Evolutionary conservation across 2,113 vertebrate species (phyloP).

Genomic region (Plecturocebus donacophilus): DNA sequence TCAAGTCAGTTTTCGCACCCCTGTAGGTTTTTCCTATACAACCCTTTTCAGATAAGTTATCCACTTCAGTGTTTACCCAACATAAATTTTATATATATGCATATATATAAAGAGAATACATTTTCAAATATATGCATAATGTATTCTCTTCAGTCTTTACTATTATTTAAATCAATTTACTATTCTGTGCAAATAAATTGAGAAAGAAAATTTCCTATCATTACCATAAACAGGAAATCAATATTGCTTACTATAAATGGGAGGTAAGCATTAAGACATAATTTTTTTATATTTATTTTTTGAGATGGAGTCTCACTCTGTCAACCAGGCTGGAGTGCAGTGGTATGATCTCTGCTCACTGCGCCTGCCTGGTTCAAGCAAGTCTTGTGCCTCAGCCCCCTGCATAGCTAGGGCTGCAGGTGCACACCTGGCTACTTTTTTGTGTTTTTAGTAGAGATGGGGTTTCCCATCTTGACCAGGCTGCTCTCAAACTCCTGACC

Average conservation of each 20-base stretch:
- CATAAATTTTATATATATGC: not conserved
- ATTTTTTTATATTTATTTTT: too few species aligned
- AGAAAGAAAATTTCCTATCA: conserved; percentile 41
- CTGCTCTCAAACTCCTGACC: too few species aligned
- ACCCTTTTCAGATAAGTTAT: not conserved
- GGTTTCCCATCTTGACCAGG: too few species aligned
- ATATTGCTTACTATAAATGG: conserved; percentile 35
- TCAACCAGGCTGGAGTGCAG: too few species aligned
- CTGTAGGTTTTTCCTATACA: not conserved
- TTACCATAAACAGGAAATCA: conserved; percentile 48
- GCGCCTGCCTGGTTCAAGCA: too few species aligned
- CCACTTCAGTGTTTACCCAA: not conserved
- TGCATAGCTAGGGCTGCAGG: too few species aligned
- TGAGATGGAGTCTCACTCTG: too few species aligned
- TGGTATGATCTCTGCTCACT: too few species aligned
- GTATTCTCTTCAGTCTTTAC: not conserved
- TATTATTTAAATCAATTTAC: conserved; percentile 31
- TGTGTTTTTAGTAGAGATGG: too few species aligned
- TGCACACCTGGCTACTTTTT: too few species aligned
- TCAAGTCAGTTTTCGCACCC: not conserved
- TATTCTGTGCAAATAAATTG: not conserved
- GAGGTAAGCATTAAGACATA: not conserved
- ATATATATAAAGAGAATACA: too few species aligned
- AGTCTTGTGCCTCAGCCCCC: too few species aligned
- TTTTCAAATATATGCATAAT: not conserved